Evolutionary conservation across 2,113 vertebrate species (phyloP), one percentile per base, ranked within the genome.

Genomic region (Pachycephala philippinensis): DNA sequence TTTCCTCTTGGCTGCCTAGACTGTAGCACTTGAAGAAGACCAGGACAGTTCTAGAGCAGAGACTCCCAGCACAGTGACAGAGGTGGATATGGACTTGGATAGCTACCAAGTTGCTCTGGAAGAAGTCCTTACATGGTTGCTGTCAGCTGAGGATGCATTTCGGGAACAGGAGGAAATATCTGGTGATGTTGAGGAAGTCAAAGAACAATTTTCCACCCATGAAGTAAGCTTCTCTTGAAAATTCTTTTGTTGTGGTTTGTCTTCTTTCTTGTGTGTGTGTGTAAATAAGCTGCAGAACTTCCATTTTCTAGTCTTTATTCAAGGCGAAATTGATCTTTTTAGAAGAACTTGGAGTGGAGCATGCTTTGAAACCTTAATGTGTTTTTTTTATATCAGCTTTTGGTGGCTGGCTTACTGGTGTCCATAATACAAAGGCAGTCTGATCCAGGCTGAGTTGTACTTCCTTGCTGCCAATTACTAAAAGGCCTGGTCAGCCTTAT

Each of bases 81-180:
- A 98, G 69, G 96, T 97, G 4, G 99, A 99, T 87, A 98, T 98
- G 92, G 98, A 99, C 50, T 93, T 98, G 96, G 99, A 99, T 78
- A 98, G 97, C 91, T 99, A 99, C 95, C 99, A 99, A 93, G 93
- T 98, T 54, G 99, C 99, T 2, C 97, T 99, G 96, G 99, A 99
- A 89, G 99, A 99, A 94, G 99, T 99, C 44, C 98, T 99, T 74
- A 99, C 99, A 5, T 99, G 99, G 99, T 93, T 99, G 86, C 98
- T 99, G 35, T 99, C 98, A 7, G 99, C 99, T 0, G 99, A 99
- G 94, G 99, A 99, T 88, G 86, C 98, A 2, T 98, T 99, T 87
- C 99, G 98, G 20, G 98, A 99, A 84, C 99, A 99, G 95, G 99
- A 99, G 7, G 99, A 99, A 49, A 99, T 99, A 95, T 99, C 99